Evolutionary conservation across 2,113 vertebrate species (phyloP).

Genomic region (Actenoides lindsayi): DNA sequence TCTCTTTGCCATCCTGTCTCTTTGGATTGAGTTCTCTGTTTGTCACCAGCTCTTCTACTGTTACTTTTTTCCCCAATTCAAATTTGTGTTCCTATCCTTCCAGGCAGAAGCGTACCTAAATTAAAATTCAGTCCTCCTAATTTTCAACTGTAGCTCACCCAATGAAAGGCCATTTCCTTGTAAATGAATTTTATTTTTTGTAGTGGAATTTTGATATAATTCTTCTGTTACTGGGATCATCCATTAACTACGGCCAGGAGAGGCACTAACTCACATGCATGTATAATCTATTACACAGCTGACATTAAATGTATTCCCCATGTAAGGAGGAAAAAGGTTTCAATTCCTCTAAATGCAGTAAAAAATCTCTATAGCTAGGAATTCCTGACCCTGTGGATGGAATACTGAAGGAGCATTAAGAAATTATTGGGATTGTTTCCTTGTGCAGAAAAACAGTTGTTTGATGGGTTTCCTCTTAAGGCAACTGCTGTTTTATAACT

Average conservation of each 20-base stretch:
- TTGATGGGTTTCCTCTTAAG: background rate
- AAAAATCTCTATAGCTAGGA: background rate
- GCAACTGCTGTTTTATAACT: background rate
- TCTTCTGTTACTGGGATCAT: background rate
- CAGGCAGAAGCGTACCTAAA: background rate
- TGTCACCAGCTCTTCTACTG: background rate
- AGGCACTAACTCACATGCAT: background rate
- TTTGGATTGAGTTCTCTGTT: background rate
- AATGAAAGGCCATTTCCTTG: background rate
- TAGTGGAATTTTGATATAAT: background rate
- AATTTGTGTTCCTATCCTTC: background rate
- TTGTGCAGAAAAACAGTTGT: background rate
- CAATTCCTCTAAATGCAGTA: background rate
- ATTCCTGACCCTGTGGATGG: background rate
- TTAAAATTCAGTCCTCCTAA: background rate
- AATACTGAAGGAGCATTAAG: background rate
- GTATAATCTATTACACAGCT: background rate
- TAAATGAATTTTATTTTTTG: background rate
- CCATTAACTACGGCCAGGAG: background rate
- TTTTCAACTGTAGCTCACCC: background rate
- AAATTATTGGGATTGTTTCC: background rate
- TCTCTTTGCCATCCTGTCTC: background rate
- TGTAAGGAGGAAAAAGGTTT: background rate
- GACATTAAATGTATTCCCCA: background rate
- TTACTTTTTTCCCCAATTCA: background rate